Conservation (phyloP, 2,888 invertebrate genomes). For the Strigamia maritima region DNA sequence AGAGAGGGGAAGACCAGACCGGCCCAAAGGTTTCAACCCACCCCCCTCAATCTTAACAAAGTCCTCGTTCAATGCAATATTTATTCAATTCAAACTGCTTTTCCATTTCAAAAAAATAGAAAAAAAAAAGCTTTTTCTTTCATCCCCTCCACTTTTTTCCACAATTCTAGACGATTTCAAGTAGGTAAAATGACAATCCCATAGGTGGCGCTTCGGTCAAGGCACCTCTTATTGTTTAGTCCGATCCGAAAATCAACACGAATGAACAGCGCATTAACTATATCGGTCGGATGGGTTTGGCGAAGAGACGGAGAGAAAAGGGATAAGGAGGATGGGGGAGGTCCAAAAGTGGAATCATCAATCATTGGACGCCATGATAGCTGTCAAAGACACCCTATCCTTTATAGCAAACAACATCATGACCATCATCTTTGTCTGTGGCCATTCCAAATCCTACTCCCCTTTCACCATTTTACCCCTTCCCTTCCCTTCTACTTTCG, state of each 20-base stretch:
- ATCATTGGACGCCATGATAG: slow-evolving; percentile 18
- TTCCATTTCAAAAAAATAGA: background rate
- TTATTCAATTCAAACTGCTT: background rate
- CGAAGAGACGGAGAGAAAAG: no score
- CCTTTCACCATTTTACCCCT: background rate
- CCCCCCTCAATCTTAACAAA: background rate
- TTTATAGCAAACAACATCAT: slow-evolving; percentile 9
- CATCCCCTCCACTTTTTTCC: no score
- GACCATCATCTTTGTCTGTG: slow-evolving; percentile 12
- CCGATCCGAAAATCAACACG: background rate
- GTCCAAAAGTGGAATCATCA: slow-evolving; percentile 16
- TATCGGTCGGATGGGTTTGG: background rate
- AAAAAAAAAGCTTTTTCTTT: background rate
- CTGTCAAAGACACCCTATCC: slow-evolving; percentile 23
- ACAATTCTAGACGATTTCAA: no score
- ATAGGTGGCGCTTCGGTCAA: background rate
- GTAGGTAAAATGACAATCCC: no score
- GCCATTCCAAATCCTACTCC: background rate
- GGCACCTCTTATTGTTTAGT: background rate
- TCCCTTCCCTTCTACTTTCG: no score
- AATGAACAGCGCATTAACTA: background rate
- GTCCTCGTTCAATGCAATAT: no score
- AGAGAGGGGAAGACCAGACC: background rate
- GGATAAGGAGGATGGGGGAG: background rate
- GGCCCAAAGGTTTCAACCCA: background rate